Conservation (phyloP, 2,113 vertebrate genomes). For the Anseranas semipalmata region DNA sequence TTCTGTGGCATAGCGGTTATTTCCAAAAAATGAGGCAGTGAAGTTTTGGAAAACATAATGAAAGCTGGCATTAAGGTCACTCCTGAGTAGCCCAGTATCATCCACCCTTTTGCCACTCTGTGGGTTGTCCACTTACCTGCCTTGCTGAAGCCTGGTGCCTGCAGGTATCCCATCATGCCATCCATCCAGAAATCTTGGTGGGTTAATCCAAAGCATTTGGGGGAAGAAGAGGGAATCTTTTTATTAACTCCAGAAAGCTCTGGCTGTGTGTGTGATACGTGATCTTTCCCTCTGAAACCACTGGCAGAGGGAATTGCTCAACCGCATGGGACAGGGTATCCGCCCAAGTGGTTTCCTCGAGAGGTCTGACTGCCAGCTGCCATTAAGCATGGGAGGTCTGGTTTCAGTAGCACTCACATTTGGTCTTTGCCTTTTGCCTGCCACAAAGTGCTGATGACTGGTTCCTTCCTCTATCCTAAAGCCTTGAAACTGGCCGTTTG, state of each 20-base stretch:
- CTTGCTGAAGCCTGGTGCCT: not conserved
- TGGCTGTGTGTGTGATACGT: not conserved
- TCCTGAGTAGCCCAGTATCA: not conserved
- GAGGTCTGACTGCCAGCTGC: not conserved
- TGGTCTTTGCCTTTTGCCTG: not conserved
- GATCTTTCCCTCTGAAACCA: slow-evolving; percentile 44
- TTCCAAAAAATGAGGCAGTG: not conserved
- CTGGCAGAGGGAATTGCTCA: slow-evolving; percentile 1
- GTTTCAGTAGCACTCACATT: not conserved
- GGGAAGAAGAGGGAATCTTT: not conserved
- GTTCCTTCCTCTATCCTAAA: not conserved
- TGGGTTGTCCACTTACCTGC: not conserved
- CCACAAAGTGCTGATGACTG: not conserved
- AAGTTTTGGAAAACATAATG: not conserved
- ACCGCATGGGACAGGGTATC: not conserved
- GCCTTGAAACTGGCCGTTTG: not conserved
- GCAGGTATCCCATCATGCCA: not conserved
- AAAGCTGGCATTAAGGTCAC: not conserved
- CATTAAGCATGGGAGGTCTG: slow-evolving; percentile 36
- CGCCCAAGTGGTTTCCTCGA: slow-evolving; percentile 36
- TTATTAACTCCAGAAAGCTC: slow-evolving; percentile 8
- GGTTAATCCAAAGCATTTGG: not conserved
- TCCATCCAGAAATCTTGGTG: not conserved
- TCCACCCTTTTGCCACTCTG: accelerated
- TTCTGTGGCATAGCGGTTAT: not conserved